Base-by-base conservation (phyloP, 2,888 invertebrate species). In the Mechanitis mazaeus region DNA sequence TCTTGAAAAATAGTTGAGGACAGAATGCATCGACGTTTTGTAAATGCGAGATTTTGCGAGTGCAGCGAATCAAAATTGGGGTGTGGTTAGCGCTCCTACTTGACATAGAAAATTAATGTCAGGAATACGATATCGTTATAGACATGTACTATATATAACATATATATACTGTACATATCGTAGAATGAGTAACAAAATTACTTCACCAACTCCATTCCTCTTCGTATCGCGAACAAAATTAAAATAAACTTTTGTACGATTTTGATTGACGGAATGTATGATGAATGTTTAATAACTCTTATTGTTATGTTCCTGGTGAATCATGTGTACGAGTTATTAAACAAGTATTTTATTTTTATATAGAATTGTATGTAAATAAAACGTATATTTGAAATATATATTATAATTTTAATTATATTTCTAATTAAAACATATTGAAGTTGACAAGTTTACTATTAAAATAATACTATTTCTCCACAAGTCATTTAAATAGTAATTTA, bases 71-170 rank as follows among this genome's bases (percentile, higher is more conserved):
- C 20, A 20, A 35, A 54, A 33, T 33, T 42, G 45, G n/a, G 50
- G 5, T 31, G 3, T 20, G 58, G 54, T 9, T 9, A 58, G 28
- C 7, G 5, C 33, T 9, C 54, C 12, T 42, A 33, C 33, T 42
- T 54, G n/a, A 12, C 33, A 9, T 9, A 9, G 28, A 54, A 58
- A 58, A 42, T 54, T 45, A 45, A 58, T 20, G 45, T 33, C 9
- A 54, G 31, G 33, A 45, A 53, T 35, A 35, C 42, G 54, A 28
- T 57, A 33, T 54, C 38, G 33, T 57, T 50, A 57, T 50, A 47
- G 38, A 50, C 50, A 31, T 54, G 53, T 58, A 54, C 54, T 54
- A 20, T 20, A 20, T 20, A 20, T 20, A 20, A 20, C 20, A 20
- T 20, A 20, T 20, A 20, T 20, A 20, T 20, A 20, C 20, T 20